Evolutionary conservation across 2,888 invertebrate species (phyloP), one percentile per base, ranked within the genome.

Genomic region (Drosophila anceps): DNA sequence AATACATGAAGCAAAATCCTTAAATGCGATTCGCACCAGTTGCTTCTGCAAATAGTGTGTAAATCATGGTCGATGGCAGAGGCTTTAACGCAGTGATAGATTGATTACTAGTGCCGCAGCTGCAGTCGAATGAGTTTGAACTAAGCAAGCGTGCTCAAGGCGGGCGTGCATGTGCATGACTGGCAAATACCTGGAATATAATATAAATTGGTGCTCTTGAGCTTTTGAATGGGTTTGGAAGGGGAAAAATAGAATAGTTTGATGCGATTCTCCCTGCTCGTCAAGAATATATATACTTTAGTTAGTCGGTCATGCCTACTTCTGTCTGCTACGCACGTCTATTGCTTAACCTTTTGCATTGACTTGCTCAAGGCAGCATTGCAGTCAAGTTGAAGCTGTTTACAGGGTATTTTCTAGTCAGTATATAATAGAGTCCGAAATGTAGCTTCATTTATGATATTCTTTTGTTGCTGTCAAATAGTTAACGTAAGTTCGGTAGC

Each of bases 1-100:
- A 33, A 76, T 46, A 44, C 54, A 57, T 44, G 57, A 18, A 51
- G 46, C 29, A 39, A 54, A 51, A 18, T 62, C 74, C 65, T 64
- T 53, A 54, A 65, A 62, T 68, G 71, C 29, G 63, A 71, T 54
- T 55, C 44, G 64, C 69, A 82, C 67, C 69, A 77, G 75, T 68
- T 74, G 76, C 43, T 44, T 51, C 69, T 18, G 46, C 15, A 44
- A 68, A 33, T 18, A 69, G 61, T 73, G 73, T 62, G 64, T 81
- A 80, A 85, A 82, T 85, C 81, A 80, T 60, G 66, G 61, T 43
- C 61, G 18, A 33, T 41, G 43, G 54, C 64, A 59, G 63, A 64
- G 81, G 62, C 58, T 51, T 50, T 13, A 53, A 18, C 72, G 50
- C 63, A 75, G 55, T 76, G 82, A 73, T 87, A 55, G 62, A 53